phyloP scores from a whole-genome alignment of 2,888 invertebrate genomes.

The Drosophila prolongata region DNA sequence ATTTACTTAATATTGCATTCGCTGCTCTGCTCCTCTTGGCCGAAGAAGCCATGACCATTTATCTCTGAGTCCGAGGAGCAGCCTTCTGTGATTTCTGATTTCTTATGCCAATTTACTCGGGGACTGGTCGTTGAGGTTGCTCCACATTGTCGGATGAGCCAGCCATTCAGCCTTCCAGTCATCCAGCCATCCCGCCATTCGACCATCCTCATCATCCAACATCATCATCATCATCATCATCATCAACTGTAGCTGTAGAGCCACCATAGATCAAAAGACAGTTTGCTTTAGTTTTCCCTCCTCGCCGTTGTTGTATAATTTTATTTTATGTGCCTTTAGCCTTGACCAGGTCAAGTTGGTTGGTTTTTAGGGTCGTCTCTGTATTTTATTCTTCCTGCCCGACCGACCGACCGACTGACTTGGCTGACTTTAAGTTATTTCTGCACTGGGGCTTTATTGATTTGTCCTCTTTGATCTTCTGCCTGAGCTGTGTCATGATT shows the following conservation, averaged over 20 bases:
- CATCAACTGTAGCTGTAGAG: conserved; percentile 31
- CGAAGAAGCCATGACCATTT: conserved; percentile 65
- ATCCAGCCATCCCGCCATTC: conserved; percentile 22
- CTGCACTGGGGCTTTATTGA: conserved; percentile 72
- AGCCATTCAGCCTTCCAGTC: conserved; percentile 23
- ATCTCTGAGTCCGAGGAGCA: conserved; percentile 60
- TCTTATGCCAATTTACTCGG: conserved; percentile 80
- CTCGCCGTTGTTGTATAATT: conserved; percentile 74
- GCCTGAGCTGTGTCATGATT: conserved; percentile 77
- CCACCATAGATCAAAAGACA: conserved; percentile 79
- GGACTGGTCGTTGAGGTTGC: conserved; percentile 54
- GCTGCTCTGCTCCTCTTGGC: conserved; percentile 36
- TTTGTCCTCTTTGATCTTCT: conserved; percentile 81
- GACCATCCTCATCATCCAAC: conserved; percentile 38
- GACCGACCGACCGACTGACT: conserved; percentile 29
- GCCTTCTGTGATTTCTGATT: conserved; percentile 82
- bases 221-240: conserved; percentile 25
- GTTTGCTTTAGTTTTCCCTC: conserved; percentile 75
- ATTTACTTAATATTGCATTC: conserved; percentile 80
- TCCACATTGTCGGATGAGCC: conserved; percentile 64
- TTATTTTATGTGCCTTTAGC: conserved; percentile 79
- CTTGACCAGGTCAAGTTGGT: conserved; percentile 81
- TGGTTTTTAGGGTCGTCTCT: conserved; percentile 66
- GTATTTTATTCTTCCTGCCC: conserved; percentile 14
- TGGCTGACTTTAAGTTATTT: conserved; percentile 74